phyloP scores from a whole-genome alignment of 2,113 vertebrate genomes.

The Lepisosteus oculatus region DNA sequence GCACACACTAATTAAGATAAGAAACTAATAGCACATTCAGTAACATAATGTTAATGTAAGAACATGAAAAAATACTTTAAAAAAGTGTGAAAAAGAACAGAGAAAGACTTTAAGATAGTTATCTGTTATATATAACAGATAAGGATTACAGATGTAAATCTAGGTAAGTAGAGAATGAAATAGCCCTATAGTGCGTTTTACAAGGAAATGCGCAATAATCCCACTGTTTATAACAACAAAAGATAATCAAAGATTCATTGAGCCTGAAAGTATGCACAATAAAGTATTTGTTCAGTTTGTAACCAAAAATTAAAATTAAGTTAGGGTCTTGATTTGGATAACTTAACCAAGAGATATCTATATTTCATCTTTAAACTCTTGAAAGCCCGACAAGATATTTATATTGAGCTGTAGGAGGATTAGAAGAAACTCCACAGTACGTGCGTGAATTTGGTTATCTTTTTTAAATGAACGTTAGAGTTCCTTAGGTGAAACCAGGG shows the following conservation, averaged over 20 bases:
- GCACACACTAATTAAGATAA: neutral
- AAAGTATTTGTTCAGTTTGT: constrained; percentile 32
- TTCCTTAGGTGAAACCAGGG: no score
- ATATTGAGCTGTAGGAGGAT: no score
- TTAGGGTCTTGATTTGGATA: constrained; percentile 27
- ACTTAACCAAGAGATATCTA: no score
- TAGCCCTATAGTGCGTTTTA: constrained; percentile 31
- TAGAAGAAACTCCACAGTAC: no score
- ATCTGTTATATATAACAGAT: constrained; percentile 18
- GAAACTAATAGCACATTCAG: neutral
- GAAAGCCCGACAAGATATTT: no score
- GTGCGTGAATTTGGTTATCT: no score
- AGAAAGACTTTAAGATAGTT: constrained; percentile 18
- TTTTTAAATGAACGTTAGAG: no score
- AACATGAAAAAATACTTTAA: neutral
- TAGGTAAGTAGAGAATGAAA: constrained; percentile 29
- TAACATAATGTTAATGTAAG: neutral
- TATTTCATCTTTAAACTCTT: no score
- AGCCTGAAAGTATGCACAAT: constrained; percentile 31
- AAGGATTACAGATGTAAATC: constrained; percentile 36
- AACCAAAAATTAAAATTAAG: constrained; percentile 21
- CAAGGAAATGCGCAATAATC: constrained; percentile 44
- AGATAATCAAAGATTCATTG: constrained; percentile 31
- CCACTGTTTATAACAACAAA: constrained; percentile 47
- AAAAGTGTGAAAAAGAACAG: neutral